Percentiles rank a stretch among this genome's conserved stretches.
These are phyloP conservation scores for Gadus chalcogrammus DNA, from an alignment of 2,113 vertebrate genomes.

Conservation along the genomic window DNA sequence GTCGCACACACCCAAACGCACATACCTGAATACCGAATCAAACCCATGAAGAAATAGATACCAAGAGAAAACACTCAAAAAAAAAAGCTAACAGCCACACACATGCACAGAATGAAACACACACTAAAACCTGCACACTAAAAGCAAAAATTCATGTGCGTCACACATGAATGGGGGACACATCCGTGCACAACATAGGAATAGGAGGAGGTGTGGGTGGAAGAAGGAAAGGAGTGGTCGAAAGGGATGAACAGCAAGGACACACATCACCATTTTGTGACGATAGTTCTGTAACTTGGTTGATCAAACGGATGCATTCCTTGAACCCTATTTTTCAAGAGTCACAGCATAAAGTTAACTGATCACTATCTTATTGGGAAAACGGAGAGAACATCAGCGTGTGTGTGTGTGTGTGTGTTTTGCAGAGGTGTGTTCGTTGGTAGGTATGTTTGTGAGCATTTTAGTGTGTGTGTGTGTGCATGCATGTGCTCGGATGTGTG, in stretches of 20 bases:
- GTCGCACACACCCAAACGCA: slow-evolving; percentile 6
- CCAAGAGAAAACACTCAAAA: background rate
- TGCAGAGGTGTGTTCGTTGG: slow-evolving; percentile 1
- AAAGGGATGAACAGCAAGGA: background rate
- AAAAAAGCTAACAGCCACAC: slow-evolving; percentile 7
- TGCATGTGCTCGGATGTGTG: slow-evolving; percentile 6
- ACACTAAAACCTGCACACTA: background rate
- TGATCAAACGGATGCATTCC: too few relatives aligned
- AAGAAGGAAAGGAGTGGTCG: slow-evolving; percentile 30
- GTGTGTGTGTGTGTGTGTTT: too few relatives aligned
- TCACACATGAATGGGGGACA: slow-evolving; percentile 6
- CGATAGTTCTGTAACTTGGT: background rate
- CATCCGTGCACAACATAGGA: slow-evolving; percentile 48
- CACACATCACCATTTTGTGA: slow-evolving; percentile 9
- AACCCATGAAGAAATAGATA: too few relatives aligned
- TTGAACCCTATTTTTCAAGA: too few relatives aligned
- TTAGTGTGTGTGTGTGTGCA: background rate
- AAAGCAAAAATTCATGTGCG: too few relatives aligned
- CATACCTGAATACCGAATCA: too few relatives aligned
- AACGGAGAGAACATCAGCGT: too few relatives aligned
- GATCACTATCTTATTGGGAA: too few relatives aligned
- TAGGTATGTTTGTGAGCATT: slow-evolving; percentile 1
- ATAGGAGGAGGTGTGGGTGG: slow-evolving; percentile 51
- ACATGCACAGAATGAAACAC: slow-evolving; percentile 1
- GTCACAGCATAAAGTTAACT: too few relatives aligned